Evolutionary conservation across 1,140 invertebrate genomes (phyloP), one percentile per base, ranked within the genome.

Genomic region (Drosophila guanche): DNA sequence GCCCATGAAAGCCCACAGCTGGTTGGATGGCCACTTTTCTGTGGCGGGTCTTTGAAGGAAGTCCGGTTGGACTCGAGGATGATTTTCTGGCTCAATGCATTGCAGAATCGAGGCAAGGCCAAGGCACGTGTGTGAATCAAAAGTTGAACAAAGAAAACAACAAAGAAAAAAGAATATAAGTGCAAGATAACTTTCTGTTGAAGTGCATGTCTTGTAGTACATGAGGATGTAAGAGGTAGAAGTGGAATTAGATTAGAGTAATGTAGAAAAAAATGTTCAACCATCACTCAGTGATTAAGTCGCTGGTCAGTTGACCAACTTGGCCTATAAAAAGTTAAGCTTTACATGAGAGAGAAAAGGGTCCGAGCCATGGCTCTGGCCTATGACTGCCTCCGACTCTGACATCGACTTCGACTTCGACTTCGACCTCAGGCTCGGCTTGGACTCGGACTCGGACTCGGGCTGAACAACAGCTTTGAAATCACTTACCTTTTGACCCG

Each of bases 401-500:
- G 33, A 37, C 10, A 4, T 20, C 33, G 33, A 37, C 10, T 12
- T 10, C 33, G 1, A 37, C 33, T 8, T 20, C 33, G 33, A 37
- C 10, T 12, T 10, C 33, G 1, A 37, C 33, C 33, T 10, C 3
- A 37, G 33, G 33, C 33, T 3, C 29, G 29, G 7, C 29, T 37
- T 4, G 33, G 10, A 37, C 3, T 37, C 10, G 33, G 10, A 37
- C 3, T 37, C 33, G 0, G 25, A 6, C 25, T 27, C 25, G 10
- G 33, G 10, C 33, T 37, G 33, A 37, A 12, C 33, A 12, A 74
- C 20, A 68, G 62, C 50, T 48, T 52, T 62, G 62, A 29, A 61
- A 37, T 57, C 50, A 56, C 20, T 54, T 48, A 63, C 62, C 63
- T 61, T 59, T 56, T 74, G 76, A 79, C 70, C 76, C 76, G 76